Percentiles rank a stretch among this genome's conserved stretches.
phyloP scores from a whole-genome alignment of 2,113 vertebrate genomes.

The Psilopsiagon aurifrons region DNA sequence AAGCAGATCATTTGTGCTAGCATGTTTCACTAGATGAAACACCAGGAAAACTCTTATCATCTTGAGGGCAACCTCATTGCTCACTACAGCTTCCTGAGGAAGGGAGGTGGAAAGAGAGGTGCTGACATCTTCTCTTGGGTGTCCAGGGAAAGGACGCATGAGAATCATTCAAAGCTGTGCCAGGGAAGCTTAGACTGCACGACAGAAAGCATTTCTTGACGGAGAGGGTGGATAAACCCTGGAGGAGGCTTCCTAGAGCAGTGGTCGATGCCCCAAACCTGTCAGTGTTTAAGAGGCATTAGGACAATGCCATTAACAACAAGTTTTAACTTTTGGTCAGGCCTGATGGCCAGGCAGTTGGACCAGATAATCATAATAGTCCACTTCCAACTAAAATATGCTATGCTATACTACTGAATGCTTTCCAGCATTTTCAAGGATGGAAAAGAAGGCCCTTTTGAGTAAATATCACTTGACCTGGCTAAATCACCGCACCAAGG shows the following conservation, averaged over 20 bases:
- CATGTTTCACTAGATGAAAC: background rate
- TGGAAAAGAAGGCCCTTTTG: background rate
- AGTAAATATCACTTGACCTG: background rate
- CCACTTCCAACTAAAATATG: background rate
- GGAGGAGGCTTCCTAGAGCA: background rate
- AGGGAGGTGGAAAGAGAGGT: background rate
- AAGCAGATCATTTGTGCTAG: background rate
- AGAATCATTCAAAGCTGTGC: background rate
- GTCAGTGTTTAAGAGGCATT: background rate
- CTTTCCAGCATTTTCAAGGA: background rate
- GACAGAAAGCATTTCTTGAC: background rate
- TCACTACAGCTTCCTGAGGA: background rate
- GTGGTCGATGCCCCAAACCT: fast-evolving
- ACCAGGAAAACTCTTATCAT: background rate
- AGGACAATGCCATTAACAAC: background rate
- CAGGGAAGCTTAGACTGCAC: background rate
- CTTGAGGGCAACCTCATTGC: background rate
- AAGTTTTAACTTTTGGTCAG: background rate
- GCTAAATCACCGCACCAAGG: background rate
- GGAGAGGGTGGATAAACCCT: background rate
- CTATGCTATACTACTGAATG: background rate
- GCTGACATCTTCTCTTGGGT: background rate
- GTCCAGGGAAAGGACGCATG: fast-evolving
- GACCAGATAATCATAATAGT: background rate
- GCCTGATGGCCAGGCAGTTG: background rate